phyloP scores from a whole-genome alignment of 64 coral and sea anemone genomes.

The Stichodactyla helianthus region DNA sequence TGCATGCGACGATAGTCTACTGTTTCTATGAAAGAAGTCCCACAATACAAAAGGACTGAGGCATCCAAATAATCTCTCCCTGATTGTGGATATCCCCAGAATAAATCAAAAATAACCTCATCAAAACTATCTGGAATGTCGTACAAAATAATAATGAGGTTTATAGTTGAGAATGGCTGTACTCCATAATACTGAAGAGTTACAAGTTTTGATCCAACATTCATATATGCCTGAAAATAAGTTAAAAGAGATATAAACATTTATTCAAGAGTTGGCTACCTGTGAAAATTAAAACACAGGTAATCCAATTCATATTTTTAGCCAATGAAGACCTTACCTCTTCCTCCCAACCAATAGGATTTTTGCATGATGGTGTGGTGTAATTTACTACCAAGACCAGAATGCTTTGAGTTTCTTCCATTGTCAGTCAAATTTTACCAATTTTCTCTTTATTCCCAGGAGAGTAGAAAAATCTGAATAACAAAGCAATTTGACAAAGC shows the following conservation, averaged over 20 bases:
- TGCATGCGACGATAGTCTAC: constrained; percentile 39
- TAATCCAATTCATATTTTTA: not conserved
- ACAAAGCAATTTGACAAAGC: too few relatives aligned
- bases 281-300: not conserved
- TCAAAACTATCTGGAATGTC: constrained; percentile 72
- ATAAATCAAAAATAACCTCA: constrained; percentile 84
- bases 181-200: constrained; percentile 76
- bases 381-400: too few relatives aligned
- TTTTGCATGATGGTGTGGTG: too few relatives aligned
- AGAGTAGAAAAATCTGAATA: too few relatives aligned
- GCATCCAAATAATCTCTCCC: constrained; percentile 75
- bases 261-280: not conserved
- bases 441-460: too few relatives aligned
- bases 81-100: constrained; percentile 70
- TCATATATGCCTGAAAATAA: not conserved
- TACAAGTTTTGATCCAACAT: constrained; percentile 12
- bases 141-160: constrained; percentile 84
- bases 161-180: constrained; percentile 53
- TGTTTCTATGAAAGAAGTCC: constrained; percentile 41
- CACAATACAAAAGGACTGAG: constrained; percentile 84
- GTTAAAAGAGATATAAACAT: not conserved
- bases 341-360: too few relatives aligned
- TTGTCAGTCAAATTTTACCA: too few relatives aligned
- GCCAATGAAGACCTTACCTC: too few relatives aligned
- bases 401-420: too few relatives aligned